These are phyloP conservation scores for Campopleginae sp. DNA, from an alignment of 2,888 invertebrate genomes.

Conservation along the genomic window DNA sequence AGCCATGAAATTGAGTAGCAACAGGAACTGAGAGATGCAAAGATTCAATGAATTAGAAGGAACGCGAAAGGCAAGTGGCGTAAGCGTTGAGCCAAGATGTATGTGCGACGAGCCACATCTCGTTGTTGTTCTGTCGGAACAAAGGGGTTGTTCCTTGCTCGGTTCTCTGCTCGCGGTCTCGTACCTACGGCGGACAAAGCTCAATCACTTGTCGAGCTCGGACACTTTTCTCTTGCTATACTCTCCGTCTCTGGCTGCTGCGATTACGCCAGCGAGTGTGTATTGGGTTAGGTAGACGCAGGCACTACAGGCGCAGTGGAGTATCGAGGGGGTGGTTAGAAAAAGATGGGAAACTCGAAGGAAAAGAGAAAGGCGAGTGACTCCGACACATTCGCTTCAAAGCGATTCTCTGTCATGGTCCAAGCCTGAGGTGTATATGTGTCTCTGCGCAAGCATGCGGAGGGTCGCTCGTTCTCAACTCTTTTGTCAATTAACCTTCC, in stretches of 20 bases:
- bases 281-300: conserved; percentile 32
- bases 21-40: conserved; percentile 58
- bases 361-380: conserved; percentile 38
- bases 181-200: conserved; percentile 40
- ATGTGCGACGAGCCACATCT: conserved; percentile 32
- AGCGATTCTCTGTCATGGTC: conserved; percentile 57
- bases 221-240: conserved; percentile 33
- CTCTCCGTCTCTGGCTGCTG: conserved; percentile 14
- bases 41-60: conserved; percentile 75
- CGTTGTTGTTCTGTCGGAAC: conserved; percentile 50
- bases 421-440: conserved; percentile 19
- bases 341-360: conserved; percentile 78
- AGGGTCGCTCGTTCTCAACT: conserved; percentile 60
- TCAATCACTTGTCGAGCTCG: conserved; percentile 46
- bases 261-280: neutral
- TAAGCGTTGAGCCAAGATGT: conserved; percentile 58
- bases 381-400: conserved; percentile 61
- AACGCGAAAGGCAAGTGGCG: conserved; percentile 55
- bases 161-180: conserved; percentile 54
- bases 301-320: conserved; percentile 56
- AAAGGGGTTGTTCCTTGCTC: conserved; percentile 59
- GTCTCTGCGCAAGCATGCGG: conserved; percentile 19
- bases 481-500: conserved; percentile 70
- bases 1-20: conserved; percentile 47
- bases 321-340: conserved; percentile 67